phyloP scores from a whole-genome alignment of 2,797 vertebrate species.

The Phalloptychus januarius region DNA sequence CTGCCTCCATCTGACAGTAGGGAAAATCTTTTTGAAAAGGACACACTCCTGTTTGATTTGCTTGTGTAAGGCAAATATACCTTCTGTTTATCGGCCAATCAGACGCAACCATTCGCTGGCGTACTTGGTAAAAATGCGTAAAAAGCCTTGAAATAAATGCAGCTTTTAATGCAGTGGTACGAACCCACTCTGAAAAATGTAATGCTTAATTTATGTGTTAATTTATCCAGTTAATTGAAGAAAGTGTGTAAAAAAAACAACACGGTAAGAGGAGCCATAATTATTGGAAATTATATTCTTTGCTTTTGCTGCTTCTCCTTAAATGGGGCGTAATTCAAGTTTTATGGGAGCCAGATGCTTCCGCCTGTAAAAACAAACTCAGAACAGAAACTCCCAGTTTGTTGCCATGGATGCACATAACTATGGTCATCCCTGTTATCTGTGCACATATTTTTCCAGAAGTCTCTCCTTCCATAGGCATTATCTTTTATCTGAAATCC shows the following conservation, averaged over 20 bases:
- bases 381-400: not conserved
- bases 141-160: not conserved
- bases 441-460: not conserved
- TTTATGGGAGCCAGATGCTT: not conserved
- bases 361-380: too few relatives aligned
- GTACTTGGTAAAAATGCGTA: not conserved
- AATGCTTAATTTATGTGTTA: too few relatives aligned
- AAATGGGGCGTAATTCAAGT: not conserved
- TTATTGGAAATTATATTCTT: not conserved
- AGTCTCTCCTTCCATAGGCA: not conserved
- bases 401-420: not conserved
- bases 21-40: slow-evolving; percentile 61
- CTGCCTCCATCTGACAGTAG: slow-evolving; percentile 76
- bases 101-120: not conserved
- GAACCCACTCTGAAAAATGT: not conserved
- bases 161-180: not conserved
- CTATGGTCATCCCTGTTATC: not conserved
- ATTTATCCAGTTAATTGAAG: not conserved
- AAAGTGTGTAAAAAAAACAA: not conserved
- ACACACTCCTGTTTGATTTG: slow-evolving; percentile 39
- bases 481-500: not conserved
- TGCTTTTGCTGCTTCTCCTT: not conserved
- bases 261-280: not conserved
- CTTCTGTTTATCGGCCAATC: not conserved
- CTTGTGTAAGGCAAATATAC: slow-evolving; percentile 12